Percentiles rank a stretch among this genome's conserved stretches.
These are phyloP conservation scores for Vanacampus margaritifer DNA, from an alignment of 2,113 vertebrate genomes.

Conservation along the genomic window DNA sequence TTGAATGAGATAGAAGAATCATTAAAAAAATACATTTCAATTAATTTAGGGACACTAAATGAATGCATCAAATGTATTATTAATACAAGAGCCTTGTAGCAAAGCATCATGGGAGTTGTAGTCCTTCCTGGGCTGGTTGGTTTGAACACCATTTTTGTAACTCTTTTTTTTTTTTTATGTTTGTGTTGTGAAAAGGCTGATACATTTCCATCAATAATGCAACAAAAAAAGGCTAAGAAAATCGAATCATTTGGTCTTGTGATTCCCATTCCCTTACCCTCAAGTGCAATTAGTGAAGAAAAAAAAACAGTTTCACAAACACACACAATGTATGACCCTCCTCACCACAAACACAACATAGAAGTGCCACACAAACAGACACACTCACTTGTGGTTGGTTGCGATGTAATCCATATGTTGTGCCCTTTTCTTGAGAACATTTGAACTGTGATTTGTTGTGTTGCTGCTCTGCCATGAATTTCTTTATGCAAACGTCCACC, in stretches of 20 bases:
- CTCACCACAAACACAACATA: constrained; percentile 18
- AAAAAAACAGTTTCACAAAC: constrained; percentile 23
- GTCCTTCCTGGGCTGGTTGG: constrained; percentile 4
- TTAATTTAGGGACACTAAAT: too few species aligned
- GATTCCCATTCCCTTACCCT: constrained; percentile 49
- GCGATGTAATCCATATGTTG: constrained; percentile 33
- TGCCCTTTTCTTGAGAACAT: constrained; percentile 41
- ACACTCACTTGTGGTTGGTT: constrained; percentile 22
- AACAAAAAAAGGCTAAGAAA: constrained; percentile 20
- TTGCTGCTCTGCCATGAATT: constrained; percentile 67
- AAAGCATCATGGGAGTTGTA: constrained; percentile 17
- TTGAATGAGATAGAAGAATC: neutral
- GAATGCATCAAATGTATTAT: too few species aligned
- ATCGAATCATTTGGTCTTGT: constrained; percentile 20
- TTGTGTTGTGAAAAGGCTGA: constrained; percentile 21
- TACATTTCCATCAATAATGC: constrained; percentile 36
- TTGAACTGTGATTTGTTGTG: constrained; percentile 44
- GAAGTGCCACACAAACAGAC: constrained; percentile 42
- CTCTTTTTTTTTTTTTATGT: neutral
- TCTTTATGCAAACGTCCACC: constrained; percentile 48
- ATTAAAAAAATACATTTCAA: neutral
- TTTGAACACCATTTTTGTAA: neutral
- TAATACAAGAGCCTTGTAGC: too few species aligned
- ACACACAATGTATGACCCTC: constrained; percentile 16
- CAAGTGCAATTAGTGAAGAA: constrained; percentile 73